phyloP scores from a whole-genome alignment of 2,888 invertebrate species.

The Ypsolopha scabrella region DNA sequence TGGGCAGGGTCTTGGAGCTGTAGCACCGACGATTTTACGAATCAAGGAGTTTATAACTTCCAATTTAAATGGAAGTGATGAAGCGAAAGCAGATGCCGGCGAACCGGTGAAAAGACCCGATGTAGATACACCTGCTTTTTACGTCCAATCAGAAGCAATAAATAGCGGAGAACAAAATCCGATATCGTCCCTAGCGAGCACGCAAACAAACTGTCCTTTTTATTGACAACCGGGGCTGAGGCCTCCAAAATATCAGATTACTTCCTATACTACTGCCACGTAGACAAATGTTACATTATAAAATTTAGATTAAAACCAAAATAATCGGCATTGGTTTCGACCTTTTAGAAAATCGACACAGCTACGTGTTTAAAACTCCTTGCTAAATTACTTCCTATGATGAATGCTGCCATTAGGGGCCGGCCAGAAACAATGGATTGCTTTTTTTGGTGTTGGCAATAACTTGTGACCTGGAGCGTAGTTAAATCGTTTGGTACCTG shows the following conservation, averaged over 20 bases:
- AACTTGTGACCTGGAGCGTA: slow-evolving; percentile 1
- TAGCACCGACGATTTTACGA: too few relatives aligned
- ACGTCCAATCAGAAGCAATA: background rate
- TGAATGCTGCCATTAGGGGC: slow-evolving; percentile 28
- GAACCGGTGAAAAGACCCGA: too few relatives aligned
- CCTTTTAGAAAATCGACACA: slow-evolving; percentile 22
- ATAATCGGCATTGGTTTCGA: background rate
- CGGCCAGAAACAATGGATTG: slow-evolving; percentile 30
- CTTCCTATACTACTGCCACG: slow-evolving; percentile 47
- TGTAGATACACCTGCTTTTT: too few relatives aligned
- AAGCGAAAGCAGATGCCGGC: too few relatives aligned
- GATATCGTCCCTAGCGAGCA: background rate
- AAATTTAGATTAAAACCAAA: background rate
- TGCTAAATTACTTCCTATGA: slow-evolving; percentile 57
- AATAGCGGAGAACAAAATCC: background rate
- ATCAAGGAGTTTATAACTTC: too few relatives aligned
- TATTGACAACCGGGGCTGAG: slow-evolving; percentile 13
- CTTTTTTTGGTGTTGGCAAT: slow-evolving; percentile 13
- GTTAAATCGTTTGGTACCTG: background rate
- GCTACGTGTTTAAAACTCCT: slow-evolving; percentile 53
- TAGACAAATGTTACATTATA: slow-evolving; percentile 13
- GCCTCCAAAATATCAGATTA: slow-evolving; percentile 41
- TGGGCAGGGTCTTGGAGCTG: too few relatives aligned
- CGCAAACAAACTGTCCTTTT: slow-evolving; percentile 2
- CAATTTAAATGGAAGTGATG: too few relatives aligned